These are phyloP conservation scores for Porites evermanni DNA, from an alignment of 92 coral and sea anemone genomes.

Conservation along the genomic window DNA sequence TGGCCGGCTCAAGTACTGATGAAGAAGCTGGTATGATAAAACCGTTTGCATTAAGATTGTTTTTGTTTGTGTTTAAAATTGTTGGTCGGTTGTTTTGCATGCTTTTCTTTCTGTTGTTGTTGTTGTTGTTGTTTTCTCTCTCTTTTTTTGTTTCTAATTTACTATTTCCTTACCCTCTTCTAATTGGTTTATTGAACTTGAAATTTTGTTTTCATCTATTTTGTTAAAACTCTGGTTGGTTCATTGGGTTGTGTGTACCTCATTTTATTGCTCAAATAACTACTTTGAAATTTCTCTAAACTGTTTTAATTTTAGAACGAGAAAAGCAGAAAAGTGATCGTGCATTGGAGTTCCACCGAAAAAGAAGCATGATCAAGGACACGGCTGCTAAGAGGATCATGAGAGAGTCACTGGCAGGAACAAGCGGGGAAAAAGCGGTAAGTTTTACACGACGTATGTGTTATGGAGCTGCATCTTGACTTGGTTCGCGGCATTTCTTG, in stretches of 20 bases:
- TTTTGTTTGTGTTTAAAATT: neutral
- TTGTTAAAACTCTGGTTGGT: neutral
- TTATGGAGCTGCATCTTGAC: neutral
- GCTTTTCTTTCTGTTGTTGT: no score
- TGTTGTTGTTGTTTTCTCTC: no score
- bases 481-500: no score
- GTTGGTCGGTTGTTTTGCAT: no score
- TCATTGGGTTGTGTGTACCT: neutral
- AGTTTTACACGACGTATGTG: neutral
- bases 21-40: slow-evolving; percentile 60
- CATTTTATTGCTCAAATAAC: neutral
- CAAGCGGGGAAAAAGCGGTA: slow-evolving; percentile 32
- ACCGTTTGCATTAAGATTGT: neutral
- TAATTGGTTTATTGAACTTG: no score
- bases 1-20: slow-evolving; percentile 81
- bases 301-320: slow-evolving; percentile 22
- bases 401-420: slow-evolving; percentile 58
- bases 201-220: no score
- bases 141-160: no score
- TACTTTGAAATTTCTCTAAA: neutral
- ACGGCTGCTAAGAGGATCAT: slow-evolving; percentile 82
- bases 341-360: slow-evolving; percentile 60
- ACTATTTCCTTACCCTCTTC: no score
- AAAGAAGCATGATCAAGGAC: slow-evolving; percentile 68
- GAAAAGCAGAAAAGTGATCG: slow-evolving; percentile 66